Base-by-base conservation (phyloP, 2,113 vertebrate genomes). In the Microcebus griseorufus region DNA sequence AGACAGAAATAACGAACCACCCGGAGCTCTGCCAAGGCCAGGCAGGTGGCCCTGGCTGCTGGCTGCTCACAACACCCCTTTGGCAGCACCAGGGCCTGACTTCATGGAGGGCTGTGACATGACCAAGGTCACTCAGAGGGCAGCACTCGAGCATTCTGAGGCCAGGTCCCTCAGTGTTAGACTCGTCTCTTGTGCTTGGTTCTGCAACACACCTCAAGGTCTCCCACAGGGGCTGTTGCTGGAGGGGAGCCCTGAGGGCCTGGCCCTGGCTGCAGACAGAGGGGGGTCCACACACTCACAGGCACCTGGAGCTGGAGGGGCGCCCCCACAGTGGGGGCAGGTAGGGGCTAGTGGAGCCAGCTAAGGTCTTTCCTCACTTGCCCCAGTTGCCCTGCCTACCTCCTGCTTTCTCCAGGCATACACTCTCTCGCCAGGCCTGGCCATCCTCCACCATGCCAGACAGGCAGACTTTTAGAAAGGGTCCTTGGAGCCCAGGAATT, bases 91-190 rank as follows among this genome's bases (percentile, higher is more conserved):
- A 4, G 1, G 18, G 27, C 60, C 67, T 65, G 53, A 32, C 69
- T 62, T 80, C 37, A 34, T 0, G 1, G 9, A 53, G 16, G n/a
- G 42, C 53, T 45, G 25, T 29, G 73, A 70, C 6, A 2, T 29
- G 7, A 42, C 29, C 42, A 34, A 51, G 73, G 70, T 48, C 25
- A 12, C 29, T 60, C 45, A 45, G 37, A 6, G 7, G 9, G 6
- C 3, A 32, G 53, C 23, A 23, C 34, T 62, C 1, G 2, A 45
- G 18, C 1, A 18, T 62, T 12, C 20, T 0, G 1, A 10, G 76
- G 9, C 42, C 0, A 1, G 11, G n/a, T 22, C 55, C 45, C 22
- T 9, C 1, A 2, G 45, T 3, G 22, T 53, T 25, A 88, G 78
- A 64, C 7, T 27, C 18, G 8, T 73, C 34, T 42, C 45, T 45